Evolutionary conservation across 2,888 invertebrate genomes (phyloP).

Genomic region (Trypoxylon attenuatum): DNA sequence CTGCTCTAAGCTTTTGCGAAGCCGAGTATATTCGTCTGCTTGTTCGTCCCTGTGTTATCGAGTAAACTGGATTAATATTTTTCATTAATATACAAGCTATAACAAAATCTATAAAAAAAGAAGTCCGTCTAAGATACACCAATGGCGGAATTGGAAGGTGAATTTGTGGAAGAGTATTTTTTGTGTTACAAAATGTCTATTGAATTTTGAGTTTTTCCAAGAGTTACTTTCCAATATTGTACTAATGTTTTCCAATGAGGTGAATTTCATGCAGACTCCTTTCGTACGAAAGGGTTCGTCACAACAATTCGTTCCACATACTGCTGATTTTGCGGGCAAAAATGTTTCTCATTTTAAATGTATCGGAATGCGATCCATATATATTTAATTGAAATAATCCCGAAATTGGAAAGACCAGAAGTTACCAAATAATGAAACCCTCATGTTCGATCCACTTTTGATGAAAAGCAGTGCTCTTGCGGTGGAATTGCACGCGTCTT

Average conservation of each 20-base stretch:
- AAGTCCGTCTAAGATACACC: too few relatives aligned
- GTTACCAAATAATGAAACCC: slow-evolving; percentile 27
- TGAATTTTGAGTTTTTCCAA: too few relatives aligned
- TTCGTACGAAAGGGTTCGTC: slow-evolving; percentile 26
- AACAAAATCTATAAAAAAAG: too few relatives aligned
- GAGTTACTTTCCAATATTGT: too few relatives aligned
- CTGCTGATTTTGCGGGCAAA: slow-evolving; percentile 23
- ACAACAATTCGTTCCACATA: slow-evolving; percentile 30
- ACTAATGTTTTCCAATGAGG: too few relatives aligned
- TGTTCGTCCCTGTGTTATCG: slow-evolving; percentile 98
- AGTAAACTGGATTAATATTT: too few relatives aligned
- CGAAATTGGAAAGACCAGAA: background rate
- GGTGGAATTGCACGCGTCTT: slow-evolving; percentile 37
- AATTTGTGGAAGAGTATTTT: too few relatives aligned
- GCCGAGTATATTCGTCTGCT: slow-evolving; percentile 94
- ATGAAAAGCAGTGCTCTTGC: slow-evolving; percentile 17
- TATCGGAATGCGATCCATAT: slow-evolving; percentile 1
- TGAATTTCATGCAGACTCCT: background rate
- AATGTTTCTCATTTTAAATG: background rate
- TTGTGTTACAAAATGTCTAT: too few relatives aligned
- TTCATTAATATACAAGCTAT: too few relatives aligned
- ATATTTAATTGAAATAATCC: slow-evolving; percentile 4
- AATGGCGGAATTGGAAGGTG: too few relatives aligned
- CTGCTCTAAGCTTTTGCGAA: slow-evolving; percentile 96
- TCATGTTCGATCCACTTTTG: slow-evolving; percentile 32